These are phyloP conservation scores for Caenorhabditis sp. DNA, from an alignment of 2,888 invertebrate species.

Conservation along the genomic window DNA sequence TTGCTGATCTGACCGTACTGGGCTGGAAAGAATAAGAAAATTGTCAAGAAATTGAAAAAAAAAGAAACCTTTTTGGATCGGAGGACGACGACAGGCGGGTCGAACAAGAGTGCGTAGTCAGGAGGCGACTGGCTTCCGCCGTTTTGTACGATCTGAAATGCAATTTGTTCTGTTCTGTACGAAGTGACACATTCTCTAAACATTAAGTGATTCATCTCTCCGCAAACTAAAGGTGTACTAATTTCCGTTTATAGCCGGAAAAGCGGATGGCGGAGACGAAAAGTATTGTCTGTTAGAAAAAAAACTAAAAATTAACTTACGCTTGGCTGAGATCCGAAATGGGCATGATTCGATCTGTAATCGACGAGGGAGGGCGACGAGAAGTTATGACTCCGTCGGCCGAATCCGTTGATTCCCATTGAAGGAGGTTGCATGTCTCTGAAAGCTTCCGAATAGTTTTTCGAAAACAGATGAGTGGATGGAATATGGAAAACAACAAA, in stretches of 20 bases:
- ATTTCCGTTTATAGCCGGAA: constrained; percentile 2
- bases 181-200: constrained; percentile 31
- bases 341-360: constrained; percentile 47
- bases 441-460: not conserved
- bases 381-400: constrained; percentile 61
- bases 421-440: constrained; percentile 63
- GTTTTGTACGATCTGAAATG: constrained; percentile 55
- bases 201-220: constrained; percentile 29
- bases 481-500: not conserved
- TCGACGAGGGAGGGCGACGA: constrained; percentile 62
- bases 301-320: constrained; percentile 40
- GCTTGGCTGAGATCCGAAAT: constrained; percentile 59
- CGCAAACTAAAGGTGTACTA: constrained; percentile 5
- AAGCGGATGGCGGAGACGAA: not conserved
- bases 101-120: constrained; percentile 51
- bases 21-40: constrained; percentile 47
- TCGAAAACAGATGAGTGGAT: not conserved
- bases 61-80: constrained; percentile 35
- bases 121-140: constrained; percentile 51
- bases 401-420: constrained; percentile 71
- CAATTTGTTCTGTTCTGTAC: constrained; percentile 22
- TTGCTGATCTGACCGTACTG: constrained; percentile 66
- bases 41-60: no score
- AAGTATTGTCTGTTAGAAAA: no score
- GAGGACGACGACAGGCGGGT: constrained; percentile 55